Conservation (phyloP, 2,797 vertebrate species). For the Diglossa cyanea region DNA sequence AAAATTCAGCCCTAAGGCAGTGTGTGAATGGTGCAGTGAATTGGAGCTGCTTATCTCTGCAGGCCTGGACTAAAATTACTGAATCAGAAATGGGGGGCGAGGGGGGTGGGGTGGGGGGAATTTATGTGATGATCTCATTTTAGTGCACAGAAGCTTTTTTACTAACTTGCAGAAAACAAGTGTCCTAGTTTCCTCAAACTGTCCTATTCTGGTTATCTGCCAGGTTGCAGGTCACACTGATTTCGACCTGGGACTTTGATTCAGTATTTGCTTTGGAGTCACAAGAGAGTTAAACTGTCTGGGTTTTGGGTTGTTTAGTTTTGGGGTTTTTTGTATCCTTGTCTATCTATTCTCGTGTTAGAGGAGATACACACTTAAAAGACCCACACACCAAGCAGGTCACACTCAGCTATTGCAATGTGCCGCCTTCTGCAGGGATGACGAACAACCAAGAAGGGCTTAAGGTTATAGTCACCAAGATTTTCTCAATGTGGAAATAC, state of each 20-base stretch:
- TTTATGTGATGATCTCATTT: conserved; percentile 7
- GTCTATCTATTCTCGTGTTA: background rate
- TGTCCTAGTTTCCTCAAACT: conserved; percentile 8
- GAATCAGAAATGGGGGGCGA: background rate
- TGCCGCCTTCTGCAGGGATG: background rate
- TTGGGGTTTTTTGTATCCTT: background rate
- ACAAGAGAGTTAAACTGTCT: background rate
- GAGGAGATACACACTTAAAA: background rate
- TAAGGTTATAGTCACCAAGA: background rate
- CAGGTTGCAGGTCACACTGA: background rate
- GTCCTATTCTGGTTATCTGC: background rate
- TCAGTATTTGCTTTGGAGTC: background rate
- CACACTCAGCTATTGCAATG: background rate
- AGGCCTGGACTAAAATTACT: conserved; percentile 39
- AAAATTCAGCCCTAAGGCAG: conserved; percentile 52
- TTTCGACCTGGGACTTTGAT: background rate
- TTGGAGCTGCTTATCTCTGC: conserved; percentile 39
- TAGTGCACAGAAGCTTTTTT: background rate
- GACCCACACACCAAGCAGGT: background rate
- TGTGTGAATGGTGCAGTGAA: conserved; percentile 22
- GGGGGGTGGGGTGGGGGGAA: background rate
- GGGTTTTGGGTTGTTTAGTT: background rate
- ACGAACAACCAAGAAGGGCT: background rate
- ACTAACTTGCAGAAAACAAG: conserved; percentile 33
- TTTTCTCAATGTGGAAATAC: background rate